Conservation (phyloP, 2,888 invertebrate species). For the Philopedon plagiatum region DNA sequence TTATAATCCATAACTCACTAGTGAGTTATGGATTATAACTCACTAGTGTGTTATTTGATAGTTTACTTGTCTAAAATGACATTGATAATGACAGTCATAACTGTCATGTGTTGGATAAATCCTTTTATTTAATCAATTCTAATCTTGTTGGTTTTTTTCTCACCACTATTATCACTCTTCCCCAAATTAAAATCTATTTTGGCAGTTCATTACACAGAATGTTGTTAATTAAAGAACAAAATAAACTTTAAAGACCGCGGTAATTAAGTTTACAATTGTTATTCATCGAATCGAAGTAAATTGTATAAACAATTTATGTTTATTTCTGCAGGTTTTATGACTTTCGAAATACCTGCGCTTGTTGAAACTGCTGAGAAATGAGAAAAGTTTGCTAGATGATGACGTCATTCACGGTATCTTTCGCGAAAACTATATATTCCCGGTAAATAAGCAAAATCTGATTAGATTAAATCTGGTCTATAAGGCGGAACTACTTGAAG, state of each 20-base stretch:
- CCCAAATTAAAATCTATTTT: slow-evolving; percentile 11
- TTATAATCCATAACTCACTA: too few relatives aligned
- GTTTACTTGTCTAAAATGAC: too few relatives aligned
- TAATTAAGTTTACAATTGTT: slow-evolving; percentile 49
- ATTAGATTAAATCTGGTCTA: too few relatives aligned
- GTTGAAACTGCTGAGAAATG: slow-evolving; percentile 19
- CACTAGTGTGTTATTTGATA: too few relatives aligned
- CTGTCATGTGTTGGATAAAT: background rate
- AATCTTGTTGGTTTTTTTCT: background rate
- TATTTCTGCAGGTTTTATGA: slow-evolving; percentile 34
- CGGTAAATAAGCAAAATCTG: background rate
- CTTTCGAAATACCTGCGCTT: slow-evolving; percentile 41
- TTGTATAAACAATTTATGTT: slow-evolving; percentile 37
- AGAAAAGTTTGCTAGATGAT: background rate
- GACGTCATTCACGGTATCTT: background rate
- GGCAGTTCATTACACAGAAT: slow-evolving; percentile 6
- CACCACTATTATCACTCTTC: background rate
- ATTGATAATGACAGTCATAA: too few relatives aligned
- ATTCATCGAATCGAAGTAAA: slow-evolving; percentile 44
- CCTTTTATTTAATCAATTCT: background rate
- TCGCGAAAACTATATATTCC: background rate
- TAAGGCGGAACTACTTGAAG: too few relatives aligned
- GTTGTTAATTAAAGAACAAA: slow-evolving; percentile 40
- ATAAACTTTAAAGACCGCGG: slow-evolving; percentile 34
- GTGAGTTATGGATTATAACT: too few relatives aligned